A percentile compares a stretch with the other conserved stretches of the same genome.
Evolutionary conservation across 2,888 invertebrate genomes (phyloP).

Genomic region (Sphaerophoria taeniata): DNA sequence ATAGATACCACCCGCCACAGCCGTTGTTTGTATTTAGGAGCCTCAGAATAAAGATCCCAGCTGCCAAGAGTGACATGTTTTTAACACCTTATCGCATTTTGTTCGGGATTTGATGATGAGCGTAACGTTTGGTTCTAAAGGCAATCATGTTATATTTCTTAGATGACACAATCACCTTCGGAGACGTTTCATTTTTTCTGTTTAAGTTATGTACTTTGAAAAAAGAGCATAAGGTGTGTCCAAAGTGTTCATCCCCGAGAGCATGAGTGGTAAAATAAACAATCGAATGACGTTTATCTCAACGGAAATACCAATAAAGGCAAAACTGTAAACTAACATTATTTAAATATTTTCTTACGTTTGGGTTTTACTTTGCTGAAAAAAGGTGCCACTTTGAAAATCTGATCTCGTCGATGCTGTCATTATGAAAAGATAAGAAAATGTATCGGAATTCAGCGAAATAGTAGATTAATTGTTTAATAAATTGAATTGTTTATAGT

Average conservation of each 20-base stretch:
- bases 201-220: constrained; percentile 12
- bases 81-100: constrained; percentile 43
- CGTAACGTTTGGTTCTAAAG: constrained; percentile 42
- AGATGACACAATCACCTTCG: constrained; percentile 61
- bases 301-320: constrained; percentile 68
- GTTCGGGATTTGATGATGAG: constrained; percentile 24
- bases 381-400: constrained; percentile 39
- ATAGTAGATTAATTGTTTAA: constrained; percentile 27
- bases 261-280: constrained; percentile 64
- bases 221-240: constrained; percentile 48
- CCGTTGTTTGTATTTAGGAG: neutral
- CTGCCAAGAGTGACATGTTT: constrained; percentile 50
- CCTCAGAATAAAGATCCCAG: constrained; percentile 55
- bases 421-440: constrained; percentile 61
- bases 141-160: constrained; percentile 67
- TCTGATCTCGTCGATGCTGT: constrained; percentile 70
- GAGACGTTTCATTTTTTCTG: constrained; percentile 3
- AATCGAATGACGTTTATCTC: constrained; percentile 63
- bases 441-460: constrained; percentile 37
- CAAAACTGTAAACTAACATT: constrained; percentile 48
- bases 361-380: constrained; percentile 29
- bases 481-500: constrained; percentile 4
- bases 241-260: constrained; percentile 50
- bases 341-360: neutral
- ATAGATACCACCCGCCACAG: constrained; percentile 14